phyloP scores from a whole-genome alignment of 2,113 vertebrate genomes.

The Semicossyphus pulcher region DNA sequence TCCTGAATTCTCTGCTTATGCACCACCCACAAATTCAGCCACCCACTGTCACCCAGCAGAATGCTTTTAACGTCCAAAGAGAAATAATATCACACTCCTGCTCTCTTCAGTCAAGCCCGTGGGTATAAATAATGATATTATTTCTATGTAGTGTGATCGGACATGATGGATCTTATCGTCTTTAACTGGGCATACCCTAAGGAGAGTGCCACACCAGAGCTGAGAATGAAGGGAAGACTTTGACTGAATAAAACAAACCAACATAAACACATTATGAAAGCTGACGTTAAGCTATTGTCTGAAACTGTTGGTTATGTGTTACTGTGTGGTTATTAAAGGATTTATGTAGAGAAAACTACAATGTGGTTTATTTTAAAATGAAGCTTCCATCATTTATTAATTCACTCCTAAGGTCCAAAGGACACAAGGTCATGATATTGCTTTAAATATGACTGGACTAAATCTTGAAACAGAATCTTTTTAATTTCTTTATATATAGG shows the following conservation, averaged over 20 bases:
- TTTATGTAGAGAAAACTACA: neutral
- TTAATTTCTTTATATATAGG: slow-evolving; percentile 26
- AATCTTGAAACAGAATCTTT: neutral
- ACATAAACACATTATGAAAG: slow-evolving; percentile 9
- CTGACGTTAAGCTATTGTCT: neutral
- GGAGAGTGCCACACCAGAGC: slow-evolving; percentile 10
- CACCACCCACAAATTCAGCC: slow-evolving; percentile 32
- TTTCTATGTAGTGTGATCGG: slow-evolving; percentile 38
- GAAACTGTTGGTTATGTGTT: neutral
- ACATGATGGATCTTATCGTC: slow-evolving; percentile 33
- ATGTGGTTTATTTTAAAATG: slow-evolving; percentile 7
- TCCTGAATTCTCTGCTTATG: slow-evolving; percentile 26
- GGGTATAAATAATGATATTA: slow-evolving; percentile 30
- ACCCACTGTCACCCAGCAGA: slow-evolving; percentile 43
- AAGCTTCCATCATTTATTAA: neutral
- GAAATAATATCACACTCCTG: slow-evolving; percentile 36
- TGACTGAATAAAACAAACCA: neutral
- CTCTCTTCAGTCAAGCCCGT: slow-evolving; percentile 20
- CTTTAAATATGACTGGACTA: slow-evolving; percentile 1
- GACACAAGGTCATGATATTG: slow-evolving; percentile 1
- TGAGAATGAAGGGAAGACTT: neutral
- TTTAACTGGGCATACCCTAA: slow-evolving; percentile 17
- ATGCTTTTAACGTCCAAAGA: slow-evolving; percentile 28
- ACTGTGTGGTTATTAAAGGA: neutral
- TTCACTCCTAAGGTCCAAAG: neutral